phyloP scores from a whole-genome alignment of 2,113 vertebrate species.

The Probosciger aterrimus region DNA sequence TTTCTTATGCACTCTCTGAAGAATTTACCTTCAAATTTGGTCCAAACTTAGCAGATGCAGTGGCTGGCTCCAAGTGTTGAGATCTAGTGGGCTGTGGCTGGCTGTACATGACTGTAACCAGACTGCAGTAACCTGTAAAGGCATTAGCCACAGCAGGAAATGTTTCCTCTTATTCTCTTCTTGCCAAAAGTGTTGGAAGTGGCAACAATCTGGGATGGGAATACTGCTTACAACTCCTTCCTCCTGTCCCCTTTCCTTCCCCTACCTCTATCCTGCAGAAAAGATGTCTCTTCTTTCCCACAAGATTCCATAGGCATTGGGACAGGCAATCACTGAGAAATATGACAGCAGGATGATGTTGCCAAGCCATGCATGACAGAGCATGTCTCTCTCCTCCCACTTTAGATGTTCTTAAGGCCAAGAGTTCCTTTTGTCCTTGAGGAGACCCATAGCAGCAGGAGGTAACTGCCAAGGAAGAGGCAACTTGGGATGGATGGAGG shows the following conservation, averaged over 20 bases:
- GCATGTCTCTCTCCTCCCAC: rapidly evolving
- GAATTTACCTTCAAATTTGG: not conserved
- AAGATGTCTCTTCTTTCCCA: not conserved
- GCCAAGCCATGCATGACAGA: not conserved
- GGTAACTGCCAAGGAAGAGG: not conserved
- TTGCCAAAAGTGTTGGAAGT: not conserved
- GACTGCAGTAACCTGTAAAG: not conserved
- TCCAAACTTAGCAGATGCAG: constrained; percentile 30
- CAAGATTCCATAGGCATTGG: not conserved
- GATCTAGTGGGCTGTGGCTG: not conserved
- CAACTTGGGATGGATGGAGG: not conserved
- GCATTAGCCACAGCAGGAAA: not conserved
- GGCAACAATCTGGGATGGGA: not conserved
- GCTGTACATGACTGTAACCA: not conserved
- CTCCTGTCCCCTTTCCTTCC: not conserved
- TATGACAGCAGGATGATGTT: not conserved
- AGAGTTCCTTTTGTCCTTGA: not conserved
- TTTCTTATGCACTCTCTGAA: not conserved
- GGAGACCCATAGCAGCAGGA: not conserved
- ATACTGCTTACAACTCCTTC: not conserved
- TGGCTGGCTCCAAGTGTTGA: not conserved
- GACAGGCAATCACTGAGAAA: not conserved
- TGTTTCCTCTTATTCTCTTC: not conserved
- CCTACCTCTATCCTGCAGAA: not conserved
- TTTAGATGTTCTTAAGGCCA: not conserved